Percentiles rank a stretch among this genome's conserved stretches.
These are phyloP conservation scores for Drosophila mayaguana DNA, from an alignment of 2,888 invertebrate species.

Conservation along the genomic window DNA sequence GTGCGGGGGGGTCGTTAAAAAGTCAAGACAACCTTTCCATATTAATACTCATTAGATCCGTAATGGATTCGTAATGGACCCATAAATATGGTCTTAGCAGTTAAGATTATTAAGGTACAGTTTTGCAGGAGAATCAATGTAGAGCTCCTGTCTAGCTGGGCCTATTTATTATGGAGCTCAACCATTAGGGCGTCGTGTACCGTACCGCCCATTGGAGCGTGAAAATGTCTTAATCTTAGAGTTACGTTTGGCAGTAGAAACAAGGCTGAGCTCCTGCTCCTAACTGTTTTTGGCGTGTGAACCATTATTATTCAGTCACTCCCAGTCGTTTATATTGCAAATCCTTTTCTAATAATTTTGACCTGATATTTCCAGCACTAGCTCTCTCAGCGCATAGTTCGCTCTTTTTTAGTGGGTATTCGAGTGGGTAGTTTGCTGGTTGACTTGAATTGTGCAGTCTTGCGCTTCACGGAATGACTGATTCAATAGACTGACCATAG, in stretches of 20 bases:
- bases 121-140: background rate
- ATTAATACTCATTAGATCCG: no score
- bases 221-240: background rate
- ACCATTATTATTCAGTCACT: no score
- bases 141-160: no score
- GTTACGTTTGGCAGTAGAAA: background rate
- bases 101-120: background rate
- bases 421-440: slow-evolving; percentile 20
- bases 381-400: background rate
- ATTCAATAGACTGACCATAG: slow-evolving; percentile 40
- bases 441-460: slow-evolving; percentile 49
- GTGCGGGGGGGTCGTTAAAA: no score
- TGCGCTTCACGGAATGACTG: slow-evolving; percentile 60
- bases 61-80: no score
- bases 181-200: no score
- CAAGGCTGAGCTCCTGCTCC: background rate
- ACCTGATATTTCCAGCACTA: background rate
- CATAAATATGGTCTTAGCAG: no score
- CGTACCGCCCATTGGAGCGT: background rate
- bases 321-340: background rate
- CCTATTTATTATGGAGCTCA: no score
- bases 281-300: no score
- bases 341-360: background rate
- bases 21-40: no score
- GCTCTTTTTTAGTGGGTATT: slow-evolving; percentile 20